Percentiles rank a stretch among this genome's conserved stretches.
These are phyloP conservation scores for Sternarchorhynchus goeldii DNA, from an alignment of 2,797 vertebrate species.

Conservation along the genomic window DNA sequence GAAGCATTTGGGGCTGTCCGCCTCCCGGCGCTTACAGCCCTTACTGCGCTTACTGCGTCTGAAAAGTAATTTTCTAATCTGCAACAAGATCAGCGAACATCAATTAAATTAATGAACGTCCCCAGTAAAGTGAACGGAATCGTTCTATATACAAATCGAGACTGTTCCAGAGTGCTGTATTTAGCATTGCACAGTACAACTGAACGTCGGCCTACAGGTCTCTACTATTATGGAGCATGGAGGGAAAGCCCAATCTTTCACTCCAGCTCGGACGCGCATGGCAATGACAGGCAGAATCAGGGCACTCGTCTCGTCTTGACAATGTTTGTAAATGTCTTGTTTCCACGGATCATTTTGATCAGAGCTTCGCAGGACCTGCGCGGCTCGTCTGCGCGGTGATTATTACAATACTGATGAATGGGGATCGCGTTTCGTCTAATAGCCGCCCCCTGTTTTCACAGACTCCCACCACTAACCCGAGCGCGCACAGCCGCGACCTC, in stretches of 20 bases:
- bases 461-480: conserved; percentile 87
- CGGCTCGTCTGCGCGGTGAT: conserved; percentile 73
- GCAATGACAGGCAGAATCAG: conserved; percentile 71
- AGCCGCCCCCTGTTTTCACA: conserved; percentile 89
- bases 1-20: too few species aligned
- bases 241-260: conserved; percentile 3
- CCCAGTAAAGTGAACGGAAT: too few species aligned
- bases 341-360: conserved; percentile 85
- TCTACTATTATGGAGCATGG: neutral
- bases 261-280: conserved; percentile 43
- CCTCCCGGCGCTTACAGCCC: too few species aligned
- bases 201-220: neutral
- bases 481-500: conserved; percentile 85
- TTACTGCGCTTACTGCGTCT: too few species aligned
- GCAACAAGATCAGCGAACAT: too few species aligned
- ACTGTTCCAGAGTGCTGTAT: too few species aligned
- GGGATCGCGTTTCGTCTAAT: conserved; percentile 90
- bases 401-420: conserved; percentile 87
- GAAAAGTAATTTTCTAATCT: too few species aligned
- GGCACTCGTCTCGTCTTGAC: conserved; percentile 77
- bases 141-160: too few species aligned
- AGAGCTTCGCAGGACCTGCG: conserved; percentile 69
- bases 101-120: too few species aligned
- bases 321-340: conserved; percentile 88
- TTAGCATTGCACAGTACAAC: neutral